phyloP scores from a whole-genome alignment of 2,888 invertebrate species.

The Stenolophus ochropezus region DNA sequence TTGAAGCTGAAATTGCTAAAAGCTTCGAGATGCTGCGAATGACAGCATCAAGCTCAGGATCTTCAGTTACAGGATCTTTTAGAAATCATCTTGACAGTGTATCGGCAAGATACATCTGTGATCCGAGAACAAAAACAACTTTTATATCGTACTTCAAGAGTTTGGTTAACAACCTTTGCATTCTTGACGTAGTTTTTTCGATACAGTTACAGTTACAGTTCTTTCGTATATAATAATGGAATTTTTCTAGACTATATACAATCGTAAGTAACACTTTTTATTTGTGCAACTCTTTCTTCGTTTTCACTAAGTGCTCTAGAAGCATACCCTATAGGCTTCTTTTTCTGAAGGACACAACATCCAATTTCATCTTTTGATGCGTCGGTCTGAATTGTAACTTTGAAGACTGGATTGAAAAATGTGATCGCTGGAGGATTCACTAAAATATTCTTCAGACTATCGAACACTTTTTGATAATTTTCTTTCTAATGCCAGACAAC shows the following conservation, averaged over 20 bases:
- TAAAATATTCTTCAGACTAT: constrained; percentile 60
- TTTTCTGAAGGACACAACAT: constrained; percentile 61
- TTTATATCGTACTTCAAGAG: neutral
- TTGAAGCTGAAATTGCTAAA: neutral
- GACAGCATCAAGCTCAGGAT: neutral
- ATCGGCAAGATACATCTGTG: neutral
- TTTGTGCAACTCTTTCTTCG: constrained; percentile 31
- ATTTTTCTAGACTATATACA: neutral
- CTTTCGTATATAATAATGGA: constrained; percentile 54
- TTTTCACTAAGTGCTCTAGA: constrained; percentile 58
- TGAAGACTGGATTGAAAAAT: constrained; percentile 55
- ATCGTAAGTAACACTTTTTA: constrained; percentile 3
- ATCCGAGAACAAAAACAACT: neutral
- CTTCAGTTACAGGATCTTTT: neutral
- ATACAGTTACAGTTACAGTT: constrained; percentile 8
- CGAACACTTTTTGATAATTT: no score
- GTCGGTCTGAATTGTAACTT: constrained; percentile 61
- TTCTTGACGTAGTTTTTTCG: neutral
- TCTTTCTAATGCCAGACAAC: no score
- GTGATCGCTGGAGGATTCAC: constrained; percentile 47
- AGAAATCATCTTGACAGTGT: neutral
- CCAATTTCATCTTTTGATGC: constrained; percentile 63
- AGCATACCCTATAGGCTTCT: constrained; percentile 62
- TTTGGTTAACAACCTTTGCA: neutral
- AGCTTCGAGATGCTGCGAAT: neutral